Conservation (phyloP, 1,140 invertebrate species). For the Macrostomum lignano region DNA sequence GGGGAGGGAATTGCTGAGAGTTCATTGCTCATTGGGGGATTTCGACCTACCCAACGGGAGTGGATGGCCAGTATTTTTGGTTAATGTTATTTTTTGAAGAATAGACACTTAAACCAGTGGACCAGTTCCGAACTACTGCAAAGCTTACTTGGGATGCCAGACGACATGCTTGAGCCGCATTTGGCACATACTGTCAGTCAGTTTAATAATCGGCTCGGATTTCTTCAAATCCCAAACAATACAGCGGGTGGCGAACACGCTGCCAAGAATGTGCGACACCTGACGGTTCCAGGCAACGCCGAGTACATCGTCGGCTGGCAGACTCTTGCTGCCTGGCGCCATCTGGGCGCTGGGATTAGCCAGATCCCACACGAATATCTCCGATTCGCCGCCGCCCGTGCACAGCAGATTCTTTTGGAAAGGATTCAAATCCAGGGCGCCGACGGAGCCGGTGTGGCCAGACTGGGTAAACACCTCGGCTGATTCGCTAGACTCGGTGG, state of each 20-base stretch:
- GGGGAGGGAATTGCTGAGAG: too few relatives aligned
- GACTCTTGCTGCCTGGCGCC: slow-evolving; percentile 50
- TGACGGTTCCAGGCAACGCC: slow-evolving; percentile 71
- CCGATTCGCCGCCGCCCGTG: slow-evolving; percentile 59
- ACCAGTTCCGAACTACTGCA: too few relatives aligned
- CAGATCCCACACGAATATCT: slow-evolving; percentile 84
- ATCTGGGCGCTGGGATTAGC: slow-evolving; percentile 59
- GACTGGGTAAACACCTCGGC: slow-evolving; percentile 20
- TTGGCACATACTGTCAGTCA: slow-evolving; percentile 41
- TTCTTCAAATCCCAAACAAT: slow-evolving; percentile 79
- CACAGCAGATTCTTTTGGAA: slow-evolving; percentile 53
- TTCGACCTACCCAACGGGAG: too few relatives aligned
- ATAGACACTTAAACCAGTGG: too few relatives aligned
- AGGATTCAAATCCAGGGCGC: slow-evolving; percentile 54
- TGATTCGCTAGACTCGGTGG: slow-evolving; percentile 8
- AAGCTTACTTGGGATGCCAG: slow-evolving; percentile 65
- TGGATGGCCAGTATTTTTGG: too few relatives aligned
- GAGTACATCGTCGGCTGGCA: slow-evolving; percentile 59
- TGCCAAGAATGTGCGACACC: slow-evolving; percentile 74
- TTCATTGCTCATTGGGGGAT: too few relatives aligned
- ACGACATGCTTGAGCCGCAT: slow-evolving; percentile 39
- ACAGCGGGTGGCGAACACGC: slow-evolving; percentile 58
- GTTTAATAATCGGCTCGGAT: slow-evolving; percentile 78
- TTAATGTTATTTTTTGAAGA: too few relatives aligned
- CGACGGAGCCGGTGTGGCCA: slow-evolving; percentile 50